Base-by-base conservation (phyloP, 2,888 invertebrate genomes). In the Diplazon laetatorius region DNA sequence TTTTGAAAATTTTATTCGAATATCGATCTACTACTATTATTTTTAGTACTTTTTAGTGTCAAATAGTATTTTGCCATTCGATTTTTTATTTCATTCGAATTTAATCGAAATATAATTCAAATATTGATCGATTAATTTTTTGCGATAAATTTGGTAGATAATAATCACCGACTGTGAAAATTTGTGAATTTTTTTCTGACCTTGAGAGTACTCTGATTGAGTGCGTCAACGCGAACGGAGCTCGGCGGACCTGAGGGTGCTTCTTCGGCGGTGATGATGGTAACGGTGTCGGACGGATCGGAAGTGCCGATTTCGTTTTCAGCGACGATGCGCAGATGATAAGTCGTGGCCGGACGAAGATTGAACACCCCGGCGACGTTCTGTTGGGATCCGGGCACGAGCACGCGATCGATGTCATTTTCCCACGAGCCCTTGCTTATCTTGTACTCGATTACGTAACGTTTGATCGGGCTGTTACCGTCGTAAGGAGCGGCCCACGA, bases 201-300 rank as follows among this genome's bases (percentile, higher is more conserved):
- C 83, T 96, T 94, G 84, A 97, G 92, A 0, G 96, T 96, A 82
- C 97, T 97, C 89, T 98, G 96, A 90, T 97, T 97, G 63, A 95
- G 94, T 37, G 97, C 95, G 87, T 97, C 97, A 2, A 97, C 96
- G 89, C 96, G 95, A 42, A 97, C 95, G 83, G 94, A 95, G 80
- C 95, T 96, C 52, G 97, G 96, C 77, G 96, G 95, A 55, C 96
- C 97, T 76, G 96, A 95, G 0, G 96, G 96, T 5, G 95, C 95
- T 93, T 98, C 98, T 92, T 99, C 98, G 42, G 98, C 97, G 30
- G 99, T 99, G 80, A 98, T 98, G 82, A 98, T 98, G 1, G 96
- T 96, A 1, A 98, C 97, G 1, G 96, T 96, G 88, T 98, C 97
- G 0, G 98, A 98, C 1, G 97, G 96, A 83, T 96, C 96, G 35